These are phyloP conservation scores for Vultur gryphus DNA, from an alignment of 2,797 vertebrate genomes.

Conservation along the genomic window DNA sequence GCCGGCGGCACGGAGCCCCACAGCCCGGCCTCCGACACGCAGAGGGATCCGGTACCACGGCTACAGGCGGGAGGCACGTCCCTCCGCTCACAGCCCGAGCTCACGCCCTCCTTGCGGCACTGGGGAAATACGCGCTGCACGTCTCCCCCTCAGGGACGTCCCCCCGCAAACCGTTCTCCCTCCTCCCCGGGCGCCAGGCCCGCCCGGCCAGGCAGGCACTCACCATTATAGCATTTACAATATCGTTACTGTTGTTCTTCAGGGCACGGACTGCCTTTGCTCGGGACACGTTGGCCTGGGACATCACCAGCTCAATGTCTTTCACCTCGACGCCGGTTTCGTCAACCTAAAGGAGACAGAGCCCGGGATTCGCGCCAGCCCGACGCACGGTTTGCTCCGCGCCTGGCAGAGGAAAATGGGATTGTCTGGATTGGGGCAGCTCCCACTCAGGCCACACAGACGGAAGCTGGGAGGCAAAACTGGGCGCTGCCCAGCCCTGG, in stretches of 20 bases:
- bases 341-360: conserved; percentile 81
- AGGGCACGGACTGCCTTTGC: conserved; percentile 96
- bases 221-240: conserved; percentile 99
- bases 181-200: not conserved
- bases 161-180: not conserved
- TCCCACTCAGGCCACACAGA: not conserved
- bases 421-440: too few species aligned
- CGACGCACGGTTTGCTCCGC: accelerated
- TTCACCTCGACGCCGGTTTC: conserved; percentile 97
- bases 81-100: accelerated
- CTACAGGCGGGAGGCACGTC: not conserved
- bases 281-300: conserved; percentile 96
- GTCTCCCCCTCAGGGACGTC: not conserved
- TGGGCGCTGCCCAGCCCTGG: not conserved
- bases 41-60: accelerated
- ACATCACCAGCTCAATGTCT: conserved; percentile 98
- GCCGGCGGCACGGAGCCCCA: not conserved
- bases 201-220: conserved; percentile 33
- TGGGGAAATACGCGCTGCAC: not conserved
- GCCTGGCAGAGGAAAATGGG: not conserved
- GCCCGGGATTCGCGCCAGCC: not conserved
- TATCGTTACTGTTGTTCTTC: conserved; percentile 99
- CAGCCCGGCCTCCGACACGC: not conserved
- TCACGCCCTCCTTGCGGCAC: not conserved
- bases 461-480: not conserved